Evolutionary conservation across 2,797 vertebrate species (phyloP), one percentile per base, ranked within the genome.

Genomic region (Pangasius sanitwongsei): DNA sequence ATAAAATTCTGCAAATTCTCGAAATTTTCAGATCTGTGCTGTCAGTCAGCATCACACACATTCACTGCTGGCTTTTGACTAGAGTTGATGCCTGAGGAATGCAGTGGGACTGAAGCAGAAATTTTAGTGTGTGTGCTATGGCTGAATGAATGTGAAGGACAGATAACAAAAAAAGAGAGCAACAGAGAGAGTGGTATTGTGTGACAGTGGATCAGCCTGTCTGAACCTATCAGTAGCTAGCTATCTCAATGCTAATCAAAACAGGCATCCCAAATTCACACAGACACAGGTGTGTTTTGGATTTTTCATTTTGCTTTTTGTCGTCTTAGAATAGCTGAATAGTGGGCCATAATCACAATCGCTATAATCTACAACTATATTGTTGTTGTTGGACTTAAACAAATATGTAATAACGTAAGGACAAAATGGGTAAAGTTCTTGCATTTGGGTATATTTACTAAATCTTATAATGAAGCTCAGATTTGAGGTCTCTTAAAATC

Each of bases 171-270:
- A 61, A n/a, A 41, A n/a, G 65, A 59, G 61, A 81, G 55, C 0
- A 20, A n/a, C 3, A 80, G 53, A 83, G 81, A 81, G 63, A 9
- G 63, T 4, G 18, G 55, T 23, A 50, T 65, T 85, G 23, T 57
- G 72, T 59, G 23, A 1, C 50, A 41, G 41, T 61, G 44, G 70
- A 78, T 88, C 50, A 83, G 78, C 11, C 87, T 91, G 92, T 89
- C 92, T 85, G 31, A 55, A 25, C 83, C 55, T 85, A 91, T 92
- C 86, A 92, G 89, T 84, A 65, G 44, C 48, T 83, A 72, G 74
- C 86, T 91, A 77, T 83, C 77, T 37, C 61, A 70, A 82, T 59
- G 48, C 83, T 92, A 87, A 92, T 91, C 77, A 8, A 84, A 89
- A 86, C 65, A 59, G 91, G 87, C 90, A 88, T 57, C 86, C 63